Percentiles rank a stretch among this genome's conserved stretches.
These are phyloP conservation scores for Bombus consobrinus DNA, from an alignment of 1,140 invertebrate genomes.

Conservation along the genomic window DNA sequence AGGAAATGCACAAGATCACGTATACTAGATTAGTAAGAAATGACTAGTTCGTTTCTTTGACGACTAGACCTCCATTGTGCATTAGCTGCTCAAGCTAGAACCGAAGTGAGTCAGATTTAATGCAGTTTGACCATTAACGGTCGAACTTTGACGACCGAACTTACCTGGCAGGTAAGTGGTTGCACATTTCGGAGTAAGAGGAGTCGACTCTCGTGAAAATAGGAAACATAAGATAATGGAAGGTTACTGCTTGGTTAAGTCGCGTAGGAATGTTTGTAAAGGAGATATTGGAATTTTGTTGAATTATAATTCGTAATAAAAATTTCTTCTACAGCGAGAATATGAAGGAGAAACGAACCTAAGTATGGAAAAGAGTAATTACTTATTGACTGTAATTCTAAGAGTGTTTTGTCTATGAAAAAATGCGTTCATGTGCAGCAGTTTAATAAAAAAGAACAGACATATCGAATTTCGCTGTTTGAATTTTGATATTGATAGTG, in stretches of 20 bases:
- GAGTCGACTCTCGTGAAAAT: not conserved
- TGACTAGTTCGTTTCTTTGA: conserved; percentile 9
- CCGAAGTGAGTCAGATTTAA: conserved; percentile 56
- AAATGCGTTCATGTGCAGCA: not conserved
- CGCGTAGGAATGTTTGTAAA: too few relatives aligned
- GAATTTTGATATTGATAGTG: not conserved
- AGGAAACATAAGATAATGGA: not conserved
- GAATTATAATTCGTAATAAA: too few relatives aligned
- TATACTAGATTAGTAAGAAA: conserved; percentile 43
- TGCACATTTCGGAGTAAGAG: not conserved
- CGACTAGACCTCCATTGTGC: conserved; percentile 45
- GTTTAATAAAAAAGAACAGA: too few relatives aligned
- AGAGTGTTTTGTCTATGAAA: not conserved
- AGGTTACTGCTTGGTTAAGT: not conserved
- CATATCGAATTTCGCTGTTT: too few relatives aligned
- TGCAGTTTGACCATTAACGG: conserved; percentile 41
- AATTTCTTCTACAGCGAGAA: not conserved
- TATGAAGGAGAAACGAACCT: not conserved
- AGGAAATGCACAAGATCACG: conserved; percentile 35
- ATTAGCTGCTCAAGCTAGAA: conserved; percentile 36
- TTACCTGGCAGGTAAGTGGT: not conserved
- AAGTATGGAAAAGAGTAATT: too few relatives aligned
- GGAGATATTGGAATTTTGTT: too few relatives aligned
- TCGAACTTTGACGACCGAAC: not conserved
- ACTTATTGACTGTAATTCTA: too few relatives aligned